phyloP scores from a whole-genome alignment of 2,113 vertebrate species.

The Oreochromis tanganicae region DNA sequence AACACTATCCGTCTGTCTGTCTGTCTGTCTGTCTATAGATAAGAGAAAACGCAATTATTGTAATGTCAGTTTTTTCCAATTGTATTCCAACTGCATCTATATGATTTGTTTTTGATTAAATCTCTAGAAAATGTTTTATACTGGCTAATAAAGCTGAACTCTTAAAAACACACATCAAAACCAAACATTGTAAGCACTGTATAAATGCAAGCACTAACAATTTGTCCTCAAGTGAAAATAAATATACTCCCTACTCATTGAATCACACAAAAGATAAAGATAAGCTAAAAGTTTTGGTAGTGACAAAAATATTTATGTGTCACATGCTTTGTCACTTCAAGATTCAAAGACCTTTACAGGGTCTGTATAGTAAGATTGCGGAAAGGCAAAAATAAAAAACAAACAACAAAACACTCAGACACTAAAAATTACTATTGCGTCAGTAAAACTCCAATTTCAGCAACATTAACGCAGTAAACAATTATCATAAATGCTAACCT shows the following conservation, averaged over 20 bases:
- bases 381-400: neutral
- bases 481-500: neutral
- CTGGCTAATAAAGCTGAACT: neutral
- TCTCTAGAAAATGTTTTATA: neutral
- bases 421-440: neutral
- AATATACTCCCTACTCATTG: neutral
- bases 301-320: neutral
- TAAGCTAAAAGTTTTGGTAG: neutral
- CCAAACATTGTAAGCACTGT: neutral
- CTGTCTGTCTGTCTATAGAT: neutral
- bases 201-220: neutral
- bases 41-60: neutral
- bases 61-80: neutral
- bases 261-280: neutral
- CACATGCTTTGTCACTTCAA: neutral
- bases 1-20: neutral
- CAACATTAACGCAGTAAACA: neutral
- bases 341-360: neutral
- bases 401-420: neutral
- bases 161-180: neutral
- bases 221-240: neutral
- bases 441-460: neutral
- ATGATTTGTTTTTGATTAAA: neutral
- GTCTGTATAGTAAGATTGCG: neutral
- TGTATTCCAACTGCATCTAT: neutral